Evolutionary conservation across 2,888 invertebrate species (phyloP).

Genomic region (Brachylomia viminalis): DNA sequence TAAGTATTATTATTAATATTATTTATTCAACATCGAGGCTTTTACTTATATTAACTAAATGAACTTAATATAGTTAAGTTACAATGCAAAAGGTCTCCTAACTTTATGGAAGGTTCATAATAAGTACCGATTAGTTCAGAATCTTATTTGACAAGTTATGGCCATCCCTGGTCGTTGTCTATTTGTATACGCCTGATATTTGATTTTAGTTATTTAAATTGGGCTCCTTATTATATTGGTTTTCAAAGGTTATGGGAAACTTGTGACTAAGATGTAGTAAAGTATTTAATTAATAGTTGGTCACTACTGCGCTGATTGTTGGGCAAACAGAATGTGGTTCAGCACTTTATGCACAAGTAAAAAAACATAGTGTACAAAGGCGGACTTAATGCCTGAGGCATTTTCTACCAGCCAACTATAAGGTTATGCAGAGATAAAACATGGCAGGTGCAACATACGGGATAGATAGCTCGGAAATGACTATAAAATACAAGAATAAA

Average conservation of each 20-base stretch:
- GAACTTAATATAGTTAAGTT: conserved; percentile 17
- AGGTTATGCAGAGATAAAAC: no score
- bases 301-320: neutral
- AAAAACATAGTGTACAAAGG: no score
- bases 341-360: no score
- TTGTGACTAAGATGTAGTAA: conserved; percentile 21
- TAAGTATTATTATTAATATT: no score
- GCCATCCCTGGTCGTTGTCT: conserved; percentile 17
- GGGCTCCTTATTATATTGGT: conserved; percentile 31
- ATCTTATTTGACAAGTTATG: conserved; percentile 60
- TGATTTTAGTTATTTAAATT: conserved; percentile 43
- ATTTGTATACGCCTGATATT: conserved; percentile 42
- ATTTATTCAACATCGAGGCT: no score
- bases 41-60: neutral
- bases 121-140: conserved; percentile 46
- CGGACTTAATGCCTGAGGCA: no score
- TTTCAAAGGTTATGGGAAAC: conserved; percentile 27
- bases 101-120: conserved; percentile 34
- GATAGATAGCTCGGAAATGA: no score
- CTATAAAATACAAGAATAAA: no score
- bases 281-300: conserved; percentile 7
- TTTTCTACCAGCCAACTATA: no score
- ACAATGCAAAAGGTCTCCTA: conserved; percentile 23
- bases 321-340: neutral
- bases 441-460: no score